Conservation (phyloP, 2,888 invertebrate genomes). For the Synergus gifuensis region DNA sequence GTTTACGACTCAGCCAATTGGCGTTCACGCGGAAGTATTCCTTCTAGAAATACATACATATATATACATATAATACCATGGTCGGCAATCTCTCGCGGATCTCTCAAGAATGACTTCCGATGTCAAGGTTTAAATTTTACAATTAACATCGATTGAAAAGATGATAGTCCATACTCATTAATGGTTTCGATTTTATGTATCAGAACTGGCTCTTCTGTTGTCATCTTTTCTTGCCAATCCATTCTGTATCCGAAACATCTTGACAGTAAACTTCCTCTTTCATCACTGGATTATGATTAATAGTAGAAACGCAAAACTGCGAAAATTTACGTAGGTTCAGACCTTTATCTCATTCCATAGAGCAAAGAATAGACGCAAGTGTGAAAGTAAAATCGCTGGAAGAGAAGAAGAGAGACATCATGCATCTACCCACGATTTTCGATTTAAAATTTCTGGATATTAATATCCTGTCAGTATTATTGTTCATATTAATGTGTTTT, state of each 20-base stretch:
- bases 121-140: conserved; percentile 32
- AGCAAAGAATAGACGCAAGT: neutral
- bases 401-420: neutral
- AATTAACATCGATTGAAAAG: conserved; percentile 29
- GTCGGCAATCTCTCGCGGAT: conserved; percentile 27
- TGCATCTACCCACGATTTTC: conserved; percentile 20
- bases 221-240: conserved; percentile 5
- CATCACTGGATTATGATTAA: conserved; percentile 36
- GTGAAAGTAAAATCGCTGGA: conserved; percentile 28
- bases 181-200: neutral
- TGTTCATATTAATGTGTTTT: conserved; percentile 14
- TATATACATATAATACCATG: neutral
- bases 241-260: neutral
- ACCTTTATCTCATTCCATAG: neutral
- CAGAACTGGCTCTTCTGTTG: neutral
- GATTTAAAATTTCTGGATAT: conserved; percentile 22
- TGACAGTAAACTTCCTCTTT: conserved; percentile 12
- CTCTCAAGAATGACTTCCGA: conserved; percentile 24
- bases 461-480: conserved; percentile 17
- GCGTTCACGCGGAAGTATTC: conserved; percentile 40
- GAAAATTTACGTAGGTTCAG: conserved; percentile 29
- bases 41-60: conserved; percentile 9
- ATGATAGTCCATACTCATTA: neutral
- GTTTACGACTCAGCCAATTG: conserved; percentile 37
- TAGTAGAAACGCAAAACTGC: conserved; percentile 30